Evolutionary conservation across 2,113 vertebrate genomes (phyloP), one percentile per base, ranked within the genome.

Genomic region (Opisthocomus hoazin): DNA sequence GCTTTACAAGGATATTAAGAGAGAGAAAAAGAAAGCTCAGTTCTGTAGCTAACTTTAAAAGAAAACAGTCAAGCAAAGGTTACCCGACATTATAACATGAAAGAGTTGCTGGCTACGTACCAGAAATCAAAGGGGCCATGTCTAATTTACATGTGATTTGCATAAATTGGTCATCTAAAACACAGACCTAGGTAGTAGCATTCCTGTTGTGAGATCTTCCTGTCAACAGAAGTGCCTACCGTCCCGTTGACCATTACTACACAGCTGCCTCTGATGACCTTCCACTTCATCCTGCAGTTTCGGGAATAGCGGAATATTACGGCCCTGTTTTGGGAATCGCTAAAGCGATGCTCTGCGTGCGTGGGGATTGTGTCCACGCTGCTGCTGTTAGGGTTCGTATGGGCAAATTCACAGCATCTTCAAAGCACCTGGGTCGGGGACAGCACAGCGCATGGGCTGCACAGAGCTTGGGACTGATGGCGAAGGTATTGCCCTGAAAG

Each of bases 401-500:
- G 50, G 68, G 39, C 9, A 11, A 54, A 36, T 27, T n/a, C 57
- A 26, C 51, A 66, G 71, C 36, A 26, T 6, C 22, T 21, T 60
- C 1, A 0, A 36, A 18, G 39, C 0, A 0, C 32, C 16, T 54
- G 50, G 9, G 2, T 0, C 11, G 1, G 41, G 50, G n/a, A 26
- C 29, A 32, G 43, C 29, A 23, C n/a, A 57, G 58, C 51, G 16
- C 12, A 3, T 17, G 37, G 43, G 46, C 34, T 34, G 23, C 39
- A 2, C 29, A 5, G 50, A 57, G 51, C 57, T 64, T 12, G 2
- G 68, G 14, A 9, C 34, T 27, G 11, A 19, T 9, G 12, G 20
- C 74, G n/a, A 30, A 51, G 26, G 5, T 26, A 0, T 2, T 58
- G 51, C 23, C 29, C n/a, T 3, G 0, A 24, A 32, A 58, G 56